Percentiles rank a stretch among this genome's conserved stretches.
Evolutionary conservation across 1,140 invertebrate genomes (phyloP).

Genomic region (Leguminivora glycinivorella): DNA sequence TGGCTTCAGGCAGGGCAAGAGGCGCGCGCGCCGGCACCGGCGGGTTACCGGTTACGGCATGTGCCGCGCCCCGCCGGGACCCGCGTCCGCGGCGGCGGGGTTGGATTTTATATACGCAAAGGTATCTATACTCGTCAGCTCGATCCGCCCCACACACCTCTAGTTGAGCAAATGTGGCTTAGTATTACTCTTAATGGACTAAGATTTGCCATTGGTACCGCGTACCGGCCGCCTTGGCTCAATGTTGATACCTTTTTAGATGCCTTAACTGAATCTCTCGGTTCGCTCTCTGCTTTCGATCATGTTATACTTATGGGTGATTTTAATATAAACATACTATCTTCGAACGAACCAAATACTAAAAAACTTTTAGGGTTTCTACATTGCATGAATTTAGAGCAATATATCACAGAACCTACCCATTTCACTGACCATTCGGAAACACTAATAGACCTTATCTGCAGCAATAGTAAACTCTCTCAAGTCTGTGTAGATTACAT

Average conservation of each 20-base stretch:
- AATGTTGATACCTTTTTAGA: not conserved
- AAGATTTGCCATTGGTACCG: not conserved
- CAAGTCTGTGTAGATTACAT: not conserved
- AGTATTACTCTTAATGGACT: not conserved
- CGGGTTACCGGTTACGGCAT: conserved; percentile 33
- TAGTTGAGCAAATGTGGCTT: conserved; percentile 36
- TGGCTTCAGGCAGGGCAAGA: conserved; percentile 35
- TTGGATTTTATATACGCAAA: conserved; percentile 39
- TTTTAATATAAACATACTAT: not conserved
- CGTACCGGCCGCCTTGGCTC: not conserved
- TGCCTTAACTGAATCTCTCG: not conserved
- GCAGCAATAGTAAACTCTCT: not conserved
- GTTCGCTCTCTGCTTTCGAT: not conserved
- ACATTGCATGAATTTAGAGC: not conserved
- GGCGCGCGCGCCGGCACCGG: conserved; percentile 31
- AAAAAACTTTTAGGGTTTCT: conserved; percentile 9
- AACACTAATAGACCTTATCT: conserved; percentile 3
- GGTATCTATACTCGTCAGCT: conserved; percentile 6
- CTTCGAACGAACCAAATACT: not conserved
- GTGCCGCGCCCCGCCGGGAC: conserved; percentile 14
- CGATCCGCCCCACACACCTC: not conserved
- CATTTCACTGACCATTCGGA: conserved; percentile 17
- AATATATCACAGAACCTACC: not conserved
- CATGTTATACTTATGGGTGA: conserved; percentile 1
- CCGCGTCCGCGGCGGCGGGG: conserved; percentile 35